Base-by-base conservation (phyloP, 2,113 vertebrate genomes). In the Lepus timidus region DNA sequence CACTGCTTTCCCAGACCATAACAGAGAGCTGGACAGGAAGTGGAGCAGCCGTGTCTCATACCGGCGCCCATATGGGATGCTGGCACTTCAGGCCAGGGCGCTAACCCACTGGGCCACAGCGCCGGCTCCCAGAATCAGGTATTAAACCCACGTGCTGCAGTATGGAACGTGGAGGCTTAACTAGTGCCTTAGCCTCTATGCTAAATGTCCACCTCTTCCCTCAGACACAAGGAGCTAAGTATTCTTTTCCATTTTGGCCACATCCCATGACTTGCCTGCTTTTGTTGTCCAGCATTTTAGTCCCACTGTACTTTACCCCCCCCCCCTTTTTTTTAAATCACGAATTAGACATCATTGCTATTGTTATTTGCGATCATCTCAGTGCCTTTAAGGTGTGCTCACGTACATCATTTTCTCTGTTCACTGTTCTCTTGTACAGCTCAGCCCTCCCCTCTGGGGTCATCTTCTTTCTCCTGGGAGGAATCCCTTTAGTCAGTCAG, bases 321-420 rank as follows among this genome's bases (percentile, higher is more conserved):
- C 17, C 55, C 39, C 52, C 5, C 5, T 58, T 84, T 78, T 67
- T 79, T 58, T 67, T 4, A 74, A 89, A n/a, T 81, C 39, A 68
- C 67, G 83, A 73, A n/a, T 61, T 84, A 94, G 49, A 68, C 22
- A 65, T 78, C 52, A 81, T 51, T 58, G 29, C 87, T 55, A 61
- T 94, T 58, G 27, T 90, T 55, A 61, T 94, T 58, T 87, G 70
- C 29, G 13, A 68, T 22, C 73, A 12, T 91, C 44, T 93, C 27
- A 39, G 9, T 65, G 13, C 81, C 31, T 33, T 65, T 88, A 80
- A 70, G 39, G 58, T 71, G 92, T 52, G 64, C 9, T 10, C 64
- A 68, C 13, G 25, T 82, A 75, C 65, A 31, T 36, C 14, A 13
- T 84, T 92, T 95, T 44, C 64, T 83, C 89, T 81, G 25, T 39